Percentiles rank a stretch among this genome's conserved stretches.
phyloP scores from a whole-genome alignment of 2,113 vertebrate genomes.

The Albula goreensis region DNA sequence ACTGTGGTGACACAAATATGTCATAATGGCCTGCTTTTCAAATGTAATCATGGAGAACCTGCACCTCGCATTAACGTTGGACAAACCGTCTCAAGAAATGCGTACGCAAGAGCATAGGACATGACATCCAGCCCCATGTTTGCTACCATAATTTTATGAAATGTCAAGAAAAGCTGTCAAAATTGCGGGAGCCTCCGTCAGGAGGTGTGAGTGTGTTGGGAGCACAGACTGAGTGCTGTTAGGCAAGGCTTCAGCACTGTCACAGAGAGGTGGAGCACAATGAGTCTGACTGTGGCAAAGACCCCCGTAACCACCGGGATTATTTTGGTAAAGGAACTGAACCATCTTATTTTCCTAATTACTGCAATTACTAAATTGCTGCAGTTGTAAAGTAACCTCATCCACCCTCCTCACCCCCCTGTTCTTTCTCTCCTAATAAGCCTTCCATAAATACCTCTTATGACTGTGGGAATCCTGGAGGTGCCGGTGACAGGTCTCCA shows the following conservation, averaged over 20 bases:
- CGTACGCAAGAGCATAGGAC: slow-evolving; percentile 52
- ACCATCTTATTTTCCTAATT: slow-evolving; percentile 63
- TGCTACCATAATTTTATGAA: slow-evolving; percentile 62
- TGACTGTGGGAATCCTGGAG: slow-evolving; percentile 30
- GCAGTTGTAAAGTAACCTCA: slow-evolving; percentile 49
- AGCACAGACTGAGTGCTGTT: slow-evolving; percentile 55
- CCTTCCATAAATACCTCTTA: slow-evolving; percentile 51
- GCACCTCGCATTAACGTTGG: slow-evolving; percentile 57
- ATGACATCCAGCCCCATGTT: slow-evolving; percentile 61
- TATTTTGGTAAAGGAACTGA: slow-evolving; percentile 56
- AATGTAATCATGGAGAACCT: slow-evolving; percentile 39
- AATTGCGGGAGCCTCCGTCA: not conserved
- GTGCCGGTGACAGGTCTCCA: slow-evolving; percentile 24
- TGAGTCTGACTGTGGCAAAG: slow-evolving; percentile 64
- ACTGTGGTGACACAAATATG: not conserved
- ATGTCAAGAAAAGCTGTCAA: slow-evolving; percentile 26
- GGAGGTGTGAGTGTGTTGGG: slow-evolving; percentile 44
- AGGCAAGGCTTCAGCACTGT: not conserved
- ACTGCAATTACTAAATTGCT: slow-evolving; percentile 72
- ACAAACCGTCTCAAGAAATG: slow-evolving; percentile 45
- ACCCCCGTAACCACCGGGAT: slow-evolving; percentile 43
- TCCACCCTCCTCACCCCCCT: slow-evolving; percentile 47
- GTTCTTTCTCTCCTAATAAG: slow-evolving; percentile 55
- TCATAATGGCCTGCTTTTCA: slow-evolving; percentile 19
- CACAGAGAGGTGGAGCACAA: slow-evolving; percentile 58